Percentiles rank a stretch among this genome's conserved stretches.
phyloP scores from a whole-genome alignment of 2,797 vertebrate genomes.

The Pangasius macronema region DNA sequence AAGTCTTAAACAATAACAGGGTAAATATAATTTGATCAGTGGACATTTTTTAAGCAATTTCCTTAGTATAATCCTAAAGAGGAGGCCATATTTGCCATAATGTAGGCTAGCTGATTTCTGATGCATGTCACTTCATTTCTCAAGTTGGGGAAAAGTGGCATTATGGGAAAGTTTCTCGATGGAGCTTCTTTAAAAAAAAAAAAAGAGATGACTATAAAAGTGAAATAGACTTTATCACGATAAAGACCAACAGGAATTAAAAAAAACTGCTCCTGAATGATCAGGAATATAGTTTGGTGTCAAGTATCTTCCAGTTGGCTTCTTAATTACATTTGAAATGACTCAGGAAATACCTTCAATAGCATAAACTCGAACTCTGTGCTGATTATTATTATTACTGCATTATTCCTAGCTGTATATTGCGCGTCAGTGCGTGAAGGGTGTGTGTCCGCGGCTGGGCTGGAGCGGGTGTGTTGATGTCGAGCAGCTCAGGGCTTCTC shows the following conservation, averaged over 20 bases:
- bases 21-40: too few relatives aligned
- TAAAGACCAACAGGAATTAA: background rate
- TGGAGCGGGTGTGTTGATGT: conserved; percentile 1
- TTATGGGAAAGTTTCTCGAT: background rate
- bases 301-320: too few relatives aligned
- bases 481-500: background rate
- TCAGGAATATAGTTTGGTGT: too few relatives aligned
- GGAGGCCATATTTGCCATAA: background rate
- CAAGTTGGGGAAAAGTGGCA: too few relatives aligned
- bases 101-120: background rate
- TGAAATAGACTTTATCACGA: too few relatives aligned
- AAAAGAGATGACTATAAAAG: background rate
- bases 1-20: too few relatives aligned
- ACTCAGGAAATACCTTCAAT: background rate
- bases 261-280: too few relatives aligned
- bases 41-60: too few relatives aligned
- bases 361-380: background rate
- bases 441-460: background rate
- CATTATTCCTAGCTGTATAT: background rate
- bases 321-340: background rate
- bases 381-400: background rate
- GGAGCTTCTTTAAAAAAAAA: too few relatives aligned
- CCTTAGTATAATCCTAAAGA: background rate
- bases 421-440: background rate
- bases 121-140: background rate